Percentiles rank a stretch among this genome's conserved stretches.
Evolutionary conservation across 1,140 invertebrate genomes (phyloP).

Genomic region (Gryllus bimaculatus): DNA sequence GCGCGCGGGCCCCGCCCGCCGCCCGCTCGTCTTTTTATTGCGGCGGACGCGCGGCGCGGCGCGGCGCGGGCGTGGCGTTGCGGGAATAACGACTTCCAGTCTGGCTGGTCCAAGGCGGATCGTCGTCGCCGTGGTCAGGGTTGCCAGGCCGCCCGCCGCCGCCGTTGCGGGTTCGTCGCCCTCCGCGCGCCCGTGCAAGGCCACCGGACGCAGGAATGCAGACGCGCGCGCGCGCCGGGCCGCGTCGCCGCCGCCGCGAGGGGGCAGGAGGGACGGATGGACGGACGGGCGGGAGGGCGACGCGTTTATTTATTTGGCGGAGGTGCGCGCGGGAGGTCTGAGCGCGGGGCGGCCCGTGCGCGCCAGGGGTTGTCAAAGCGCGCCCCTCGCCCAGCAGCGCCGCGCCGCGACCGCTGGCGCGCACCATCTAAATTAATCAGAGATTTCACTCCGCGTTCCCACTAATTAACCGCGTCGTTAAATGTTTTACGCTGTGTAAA

Average conservation of each 20-base stretch:
- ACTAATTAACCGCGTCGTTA: too few relatives aligned
- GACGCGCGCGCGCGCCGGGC: neutral
- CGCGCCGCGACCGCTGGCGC: too few relatives aligned
- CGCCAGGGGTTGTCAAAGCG: neutral
- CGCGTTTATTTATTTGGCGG: neutral
- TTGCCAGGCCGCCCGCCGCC: neutral
- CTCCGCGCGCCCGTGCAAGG: neutral
- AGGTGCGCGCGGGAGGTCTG: neutral
- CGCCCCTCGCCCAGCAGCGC: too few relatives aligned
- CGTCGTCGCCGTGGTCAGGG: neutral
- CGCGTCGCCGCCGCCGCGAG: too few relatives aligned
- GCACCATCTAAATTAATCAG: too few relatives aligned
- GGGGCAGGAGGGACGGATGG: neutral
- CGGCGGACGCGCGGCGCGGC: too few relatives aligned
- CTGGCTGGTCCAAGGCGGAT: conserved; percentile 2
- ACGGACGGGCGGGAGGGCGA: neutral
- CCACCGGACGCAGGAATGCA: neutral
- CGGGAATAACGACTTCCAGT: conserved; percentile 3
- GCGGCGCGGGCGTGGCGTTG: neutral
- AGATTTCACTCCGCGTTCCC: too few relatives aligned
- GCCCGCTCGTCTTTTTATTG: neutral
- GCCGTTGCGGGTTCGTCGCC: neutral
- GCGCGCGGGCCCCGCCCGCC: too few relatives aligned
- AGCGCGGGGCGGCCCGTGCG: too few relatives aligned
- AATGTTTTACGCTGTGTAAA: too few relatives aligned